Percentiles rank a stretch among this genome's conserved stretches.
phyloP scores from a whole-genome alignment of 2,113 vertebrate genomes.

The Leuciscus idus region DNA sequence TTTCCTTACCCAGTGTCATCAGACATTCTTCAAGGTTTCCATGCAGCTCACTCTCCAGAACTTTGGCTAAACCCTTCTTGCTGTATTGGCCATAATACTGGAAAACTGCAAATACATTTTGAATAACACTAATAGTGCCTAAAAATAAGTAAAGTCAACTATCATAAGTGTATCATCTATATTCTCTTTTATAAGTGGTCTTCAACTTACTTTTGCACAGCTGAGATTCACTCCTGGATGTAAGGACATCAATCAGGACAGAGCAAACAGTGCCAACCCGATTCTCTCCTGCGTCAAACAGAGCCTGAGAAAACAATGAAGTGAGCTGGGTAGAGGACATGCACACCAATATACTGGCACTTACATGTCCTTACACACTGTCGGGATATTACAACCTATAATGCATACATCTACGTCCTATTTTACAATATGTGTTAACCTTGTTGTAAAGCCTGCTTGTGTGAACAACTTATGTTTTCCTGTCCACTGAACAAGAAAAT shows the following conservation, averaged over 20 bases:
- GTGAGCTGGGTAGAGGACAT: no score
- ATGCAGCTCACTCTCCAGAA: slow-evolving; percentile 81
- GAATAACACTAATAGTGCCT: not conserved
- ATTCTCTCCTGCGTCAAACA: slow-evolving; percentile 87
- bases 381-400: not conserved
- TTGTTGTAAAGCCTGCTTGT: not conserved
- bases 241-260: slow-evolving; percentile 80
- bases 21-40: slow-evolving; percentile 90
- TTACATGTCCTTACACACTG: not conserved
- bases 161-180: not conserved
- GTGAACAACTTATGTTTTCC: not conserved
- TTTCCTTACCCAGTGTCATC: slow-evolving; percentile 82
- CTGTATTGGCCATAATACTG: slow-evolving; percentile 81
- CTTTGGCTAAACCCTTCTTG: slow-evolving; percentile 82
- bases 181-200: not conserved
- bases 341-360: not conserved
- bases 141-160: not conserved
- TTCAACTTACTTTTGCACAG: slow-evolving; percentile 81
- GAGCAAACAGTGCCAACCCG: slow-evolving; percentile 74
- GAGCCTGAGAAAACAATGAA: slow-evolving; percentile 65
- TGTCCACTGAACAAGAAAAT: not conserved
- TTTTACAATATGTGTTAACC: not conserved
- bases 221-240: slow-evolving; percentile 76
- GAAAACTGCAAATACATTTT: slow-evolving; percentile 72
- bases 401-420: not conserved